Evolutionary conservation across 2,113 vertebrate genomes (phyloP).

Genomic region (Clarias gariepinus): DNA sequence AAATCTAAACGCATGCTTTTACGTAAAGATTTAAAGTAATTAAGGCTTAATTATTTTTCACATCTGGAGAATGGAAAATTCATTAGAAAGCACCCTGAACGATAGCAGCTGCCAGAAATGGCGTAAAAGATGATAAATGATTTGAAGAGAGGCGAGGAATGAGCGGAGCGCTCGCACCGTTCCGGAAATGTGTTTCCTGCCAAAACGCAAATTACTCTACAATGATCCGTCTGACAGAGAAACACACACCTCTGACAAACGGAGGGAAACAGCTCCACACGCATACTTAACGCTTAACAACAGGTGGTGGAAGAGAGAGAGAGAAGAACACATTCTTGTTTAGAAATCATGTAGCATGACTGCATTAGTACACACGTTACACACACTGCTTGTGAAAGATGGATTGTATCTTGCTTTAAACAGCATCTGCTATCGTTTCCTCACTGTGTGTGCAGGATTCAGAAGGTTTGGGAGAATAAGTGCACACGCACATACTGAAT

Average conservation of each 20-base stretch:
- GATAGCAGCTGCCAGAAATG: conserved; percentile 53
- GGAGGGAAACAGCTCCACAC: neutral
- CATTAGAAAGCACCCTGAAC: conserved; percentile 53
- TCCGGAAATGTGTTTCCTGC: conserved; percentile 54
- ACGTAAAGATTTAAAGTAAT: neutral
- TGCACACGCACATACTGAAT: neutral
- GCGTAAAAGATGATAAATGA: conserved; percentile 60
- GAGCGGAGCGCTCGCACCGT: conserved; percentile 51
- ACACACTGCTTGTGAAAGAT: neutral
- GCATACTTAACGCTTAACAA: neutral
- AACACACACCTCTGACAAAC: conserved; percentile 6
- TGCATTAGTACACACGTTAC: neutral
- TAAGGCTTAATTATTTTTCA: neutral
- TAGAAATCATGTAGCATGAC: neutral
- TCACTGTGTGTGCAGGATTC: neutral
- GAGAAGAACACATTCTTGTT: neutral
- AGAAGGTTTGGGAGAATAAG: neutral
- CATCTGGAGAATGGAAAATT: conserved; percentile 55
- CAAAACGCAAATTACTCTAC: conserved; percentile 48
- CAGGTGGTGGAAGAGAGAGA: neutral
- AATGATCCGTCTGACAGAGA: conserved; percentile 38
- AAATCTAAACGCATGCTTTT: neutral
- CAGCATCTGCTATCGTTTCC: neutral
- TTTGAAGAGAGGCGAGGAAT: conserved; percentile 37
- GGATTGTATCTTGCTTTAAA: neutral